Base-by-base conservation (phyloP, 2,797 vertebrate genomes). In the Anisognathus igniventris region DNA sequence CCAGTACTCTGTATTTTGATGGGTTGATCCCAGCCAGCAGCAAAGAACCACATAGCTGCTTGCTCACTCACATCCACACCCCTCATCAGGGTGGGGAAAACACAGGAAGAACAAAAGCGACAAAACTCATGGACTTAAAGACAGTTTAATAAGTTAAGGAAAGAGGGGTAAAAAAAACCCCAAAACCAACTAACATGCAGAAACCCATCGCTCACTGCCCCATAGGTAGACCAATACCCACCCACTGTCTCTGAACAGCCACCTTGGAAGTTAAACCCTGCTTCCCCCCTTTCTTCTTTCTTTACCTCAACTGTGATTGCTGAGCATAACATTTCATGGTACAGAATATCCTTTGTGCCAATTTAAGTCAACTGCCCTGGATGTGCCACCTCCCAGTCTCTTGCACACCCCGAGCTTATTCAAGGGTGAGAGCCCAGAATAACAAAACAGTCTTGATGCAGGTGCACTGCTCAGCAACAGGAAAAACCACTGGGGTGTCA, bases 121-220 rank as follows among this genome's bases (percentile, higher is more conserved):
- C 31, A 65, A 47, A 92, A 62, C 17, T 44, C n/a, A 25, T 1
- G 4, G 20, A 61, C 4, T 47, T 16, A 81, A 66, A 75, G 16
- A 18, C 10, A 47, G 30, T 15, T 70, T 58, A 51, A 3, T 1
- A 56, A 37, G 7, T 24, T n/a, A 70, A 61, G 20, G 8, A 65
- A 72, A 44, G 37, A 20, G 9, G 1, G 9, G 24, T 4, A 3
- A 10, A 18, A 37, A 37, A 53, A 39, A 0, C 0, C 7, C 20
- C 9, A 5, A 44, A 45, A 37, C 16, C 11, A 42, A 24, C 0
- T 5, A 23, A 10, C 20, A 60, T 7, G 12, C 13, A 22, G 68
- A 76, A 85, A 18, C 5, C 10, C 22, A 11, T 28, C 0, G 1
- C 25, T 35, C 19, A 16, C 12, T 35, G 72, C 21, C 22, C 25